Base-by-base conservation (phyloP, 1,140 invertebrate genomes). In the Marisa cornuarietis region DNA sequence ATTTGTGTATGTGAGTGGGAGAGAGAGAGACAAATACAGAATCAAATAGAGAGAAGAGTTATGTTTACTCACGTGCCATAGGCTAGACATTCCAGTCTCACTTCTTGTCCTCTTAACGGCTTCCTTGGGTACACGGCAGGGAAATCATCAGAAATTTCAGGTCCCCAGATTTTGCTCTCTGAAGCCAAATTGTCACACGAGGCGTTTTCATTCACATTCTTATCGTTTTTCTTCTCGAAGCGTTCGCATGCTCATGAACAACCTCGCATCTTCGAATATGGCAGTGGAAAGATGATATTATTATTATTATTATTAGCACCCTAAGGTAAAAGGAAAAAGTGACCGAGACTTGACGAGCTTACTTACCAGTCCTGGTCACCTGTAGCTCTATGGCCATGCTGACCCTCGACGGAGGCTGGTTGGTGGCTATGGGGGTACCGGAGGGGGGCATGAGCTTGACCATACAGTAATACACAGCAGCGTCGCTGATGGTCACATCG, bases 71-170 rank as follows among this genome's bases (percentile, higher is more conserved):
- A 88, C 85, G 84, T 86, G 92, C 97, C 97, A 94, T 97, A 98
- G 24, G 96, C 96, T 79, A 98, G 93, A 92, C 97, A 99, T 91
- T 99, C 97, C 65, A 99, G 91, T 82, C 96, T 93, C 20, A 98
- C 96, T 91, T 96, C 95, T 85, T 96, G 94, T 0, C 96, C 97
- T 66, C 95, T 96, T 82, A 95, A 92, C 8, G 97, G 96, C 52
- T 96, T 95, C 91, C 96, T 95, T 0, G 97, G 97, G 85, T 97
- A 98, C 10, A 94, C 94, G 92, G 98, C 98, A 3, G 97, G 97
- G 87, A 98, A 98, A 87, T 96, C 96, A 88, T 97, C 97, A 9
- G 96, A 94, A 87, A 98, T 88, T 31, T 83, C 79, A 20, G 87
- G 87, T 16, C 85, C 87, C 84, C 84, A 86, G 16, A 82, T 68